phyloP scores from a whole-genome alignment of 1,140 invertebrate species.

The Papilio glaucus region DNA sequence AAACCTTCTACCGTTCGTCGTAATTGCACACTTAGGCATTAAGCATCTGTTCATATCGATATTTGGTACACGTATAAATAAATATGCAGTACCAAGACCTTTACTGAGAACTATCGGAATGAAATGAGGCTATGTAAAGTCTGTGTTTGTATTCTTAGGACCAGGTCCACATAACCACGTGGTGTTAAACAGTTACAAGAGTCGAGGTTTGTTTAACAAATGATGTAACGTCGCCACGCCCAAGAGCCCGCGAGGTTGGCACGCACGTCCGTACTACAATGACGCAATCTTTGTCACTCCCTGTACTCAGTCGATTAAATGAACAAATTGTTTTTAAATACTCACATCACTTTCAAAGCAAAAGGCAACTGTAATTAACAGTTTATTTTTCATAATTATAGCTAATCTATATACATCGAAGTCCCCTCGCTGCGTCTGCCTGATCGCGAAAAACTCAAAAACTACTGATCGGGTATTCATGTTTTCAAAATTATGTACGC shows the following conservation, averaged over 20 bases:
- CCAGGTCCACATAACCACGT: conserved; percentile 11
- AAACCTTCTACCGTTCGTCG: neutral
- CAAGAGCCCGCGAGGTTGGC: conserved; percentile 10
- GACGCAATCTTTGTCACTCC: conserved; percentile 36
- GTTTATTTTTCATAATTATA: no score
- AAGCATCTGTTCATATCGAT: conserved; percentile 12
- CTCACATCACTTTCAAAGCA: neutral
- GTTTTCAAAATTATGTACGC: no score
- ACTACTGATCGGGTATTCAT: no score
- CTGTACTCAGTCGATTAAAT: conserved; percentile 6
- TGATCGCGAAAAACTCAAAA: no score
- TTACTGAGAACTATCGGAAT: conserved; percentile 11
- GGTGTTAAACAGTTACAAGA: conserved; percentile 22
- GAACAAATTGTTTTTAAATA: neutral
- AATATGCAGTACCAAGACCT: neutral
- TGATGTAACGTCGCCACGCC: conserved; percentile 32
- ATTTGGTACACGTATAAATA: conserved; percentile 8
- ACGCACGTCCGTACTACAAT: conserved; percentile 23
- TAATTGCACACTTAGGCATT: neutral
- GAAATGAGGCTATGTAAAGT: conserved; percentile 13
- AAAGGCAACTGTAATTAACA: no score
- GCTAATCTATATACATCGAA: no score
- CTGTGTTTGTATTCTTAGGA: neutral
- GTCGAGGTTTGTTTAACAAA: conserved; percentile 29
- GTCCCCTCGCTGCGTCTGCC: no score